These are phyloP conservation scores for Rhynchonycteris naso DNA, from an alignment of 2,797 vertebrate species.

Conservation along the genomic window DNA sequence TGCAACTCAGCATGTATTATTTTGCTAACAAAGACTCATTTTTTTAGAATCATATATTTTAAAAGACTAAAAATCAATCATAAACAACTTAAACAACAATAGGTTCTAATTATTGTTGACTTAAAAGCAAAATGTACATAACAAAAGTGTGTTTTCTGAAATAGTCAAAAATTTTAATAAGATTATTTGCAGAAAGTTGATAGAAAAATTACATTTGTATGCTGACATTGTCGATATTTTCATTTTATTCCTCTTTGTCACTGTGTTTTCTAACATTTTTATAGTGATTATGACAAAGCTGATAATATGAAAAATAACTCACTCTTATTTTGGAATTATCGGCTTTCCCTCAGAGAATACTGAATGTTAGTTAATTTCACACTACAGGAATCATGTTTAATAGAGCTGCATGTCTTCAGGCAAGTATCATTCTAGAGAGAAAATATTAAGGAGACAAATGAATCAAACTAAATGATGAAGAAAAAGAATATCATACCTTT, in stretches of 20 bases:
- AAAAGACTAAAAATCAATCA: not conserved
- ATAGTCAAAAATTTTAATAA: not conserved
- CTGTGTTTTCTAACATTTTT: not conserved
- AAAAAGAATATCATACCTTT: not conserved
- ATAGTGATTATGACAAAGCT: not conserved
- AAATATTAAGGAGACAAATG: not conserved
- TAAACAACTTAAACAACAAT: not conserved
- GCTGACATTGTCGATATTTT: not conserved
- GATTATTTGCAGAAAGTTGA: not conserved
- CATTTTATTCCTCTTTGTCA: not conserved
- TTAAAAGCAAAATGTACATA: not conserved
- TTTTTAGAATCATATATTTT: not conserved
- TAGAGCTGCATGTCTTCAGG: not conserved
- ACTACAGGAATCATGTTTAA: not conserved
- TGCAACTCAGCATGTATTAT: not conserved
- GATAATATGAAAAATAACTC: not conserved
- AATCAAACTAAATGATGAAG: not conserved
- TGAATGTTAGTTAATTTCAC: not conserved
- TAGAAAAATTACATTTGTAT: conserved; percentile 1
- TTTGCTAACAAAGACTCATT: not conserved
- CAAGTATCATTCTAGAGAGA: not conserved
- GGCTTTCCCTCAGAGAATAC: not conserved
- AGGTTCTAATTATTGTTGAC: not conserved
- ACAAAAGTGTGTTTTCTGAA: not conserved
- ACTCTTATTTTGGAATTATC: conserved; percentile 5